Conservation (phyloP, 1,140 invertebrate genomes). For the Penaeus vannamei region DNA sequence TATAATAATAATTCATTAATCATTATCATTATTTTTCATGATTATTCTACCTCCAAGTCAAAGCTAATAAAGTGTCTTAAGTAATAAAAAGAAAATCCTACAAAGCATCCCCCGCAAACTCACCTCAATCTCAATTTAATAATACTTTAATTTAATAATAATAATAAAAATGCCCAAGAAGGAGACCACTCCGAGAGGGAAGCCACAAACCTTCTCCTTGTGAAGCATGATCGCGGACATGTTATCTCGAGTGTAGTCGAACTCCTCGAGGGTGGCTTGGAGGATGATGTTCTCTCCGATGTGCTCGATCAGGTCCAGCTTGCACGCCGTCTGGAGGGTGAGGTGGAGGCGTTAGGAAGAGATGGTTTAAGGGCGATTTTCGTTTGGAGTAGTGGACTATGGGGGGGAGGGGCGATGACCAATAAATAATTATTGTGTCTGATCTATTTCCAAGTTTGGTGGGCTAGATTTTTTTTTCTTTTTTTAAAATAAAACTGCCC, state of each 20-base stretch:
- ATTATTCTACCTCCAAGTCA: no score
- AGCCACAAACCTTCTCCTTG: conserved; percentile 79
- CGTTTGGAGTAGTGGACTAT: background rate
- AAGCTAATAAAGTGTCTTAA: no score
- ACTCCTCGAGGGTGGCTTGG: conserved; percentile 82
- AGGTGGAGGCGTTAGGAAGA: background rate
- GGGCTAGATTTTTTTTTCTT: no score
- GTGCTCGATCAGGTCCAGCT: conserved; percentile 85
- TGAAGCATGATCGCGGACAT: conserved; percentile 76
- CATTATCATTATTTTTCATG: no score
- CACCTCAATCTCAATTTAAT: no score
- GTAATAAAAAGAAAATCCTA: no score
- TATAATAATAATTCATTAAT: conserved; percentile 10
- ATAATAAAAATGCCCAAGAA: no score
- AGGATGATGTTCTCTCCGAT: conserved; percentile 90
- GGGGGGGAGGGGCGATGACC: background rate
- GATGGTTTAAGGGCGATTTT: background rate
- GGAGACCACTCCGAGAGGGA: background rate
- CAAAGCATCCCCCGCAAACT: no score
- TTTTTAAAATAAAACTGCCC: no score
- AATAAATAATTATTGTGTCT: no score
- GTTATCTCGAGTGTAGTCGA: conserved; percentile 73
- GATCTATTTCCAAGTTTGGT: background rate
- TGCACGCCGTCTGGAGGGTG: conserved; percentile 83
- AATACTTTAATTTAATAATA: no score